Base-by-base conservation (phyloP, 2,797 vertebrate species). In the Aplochiton taeniatus region DNA sequence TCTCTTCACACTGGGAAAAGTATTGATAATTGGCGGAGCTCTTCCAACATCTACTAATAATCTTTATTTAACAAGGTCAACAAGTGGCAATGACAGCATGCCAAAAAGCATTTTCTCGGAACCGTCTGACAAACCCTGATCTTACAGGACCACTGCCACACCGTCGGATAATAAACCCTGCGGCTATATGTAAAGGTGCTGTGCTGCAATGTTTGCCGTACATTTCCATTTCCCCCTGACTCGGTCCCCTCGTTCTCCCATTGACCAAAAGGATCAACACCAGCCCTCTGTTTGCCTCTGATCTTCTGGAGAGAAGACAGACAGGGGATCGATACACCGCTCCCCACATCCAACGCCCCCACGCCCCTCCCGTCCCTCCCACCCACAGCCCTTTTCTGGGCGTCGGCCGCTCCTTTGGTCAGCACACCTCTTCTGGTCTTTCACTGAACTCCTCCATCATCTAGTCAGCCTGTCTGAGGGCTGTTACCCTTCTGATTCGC, bases 271-370 rank as follows among this genome's bases (percentile, higher is more conserved):
- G 45, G 57, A 46, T 58, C n/a, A 58, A 45, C 11, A 20, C 42
- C 42, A 58, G 57, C 16, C 43, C 42, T 58, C 57, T 45, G 57
- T 58, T 16, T 45, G 43, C 16, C 13, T 41, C 57, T 45, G 41
- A 58, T 58, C 42, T 16, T 58, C 42, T 11, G 5, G 45, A 11
- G 9, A 11, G 8, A 18, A 46, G n/a, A 46, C 9, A 46, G 57
- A 58, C 57, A 45, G 42, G 57, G 11, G 43, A 19, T 58, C 57
- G 11, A 58, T 46, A 58, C 43, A 18, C 10, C 9, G n/a, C 43
- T 9, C 56, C 42, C 10, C n/a, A 41, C 56, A 43, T 16, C 42
- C 42, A n/a, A n/a, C n/a, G n/a, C n/a, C n/a, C n/a, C n/a, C n/a
- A n/a, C n/a, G 3, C 31, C 31, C 31, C 31, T 6, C 31, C 31